phyloP scores from a whole-genome alignment of 1,140 invertebrate genomes.

The Dreissena rostriformis region DNA sequence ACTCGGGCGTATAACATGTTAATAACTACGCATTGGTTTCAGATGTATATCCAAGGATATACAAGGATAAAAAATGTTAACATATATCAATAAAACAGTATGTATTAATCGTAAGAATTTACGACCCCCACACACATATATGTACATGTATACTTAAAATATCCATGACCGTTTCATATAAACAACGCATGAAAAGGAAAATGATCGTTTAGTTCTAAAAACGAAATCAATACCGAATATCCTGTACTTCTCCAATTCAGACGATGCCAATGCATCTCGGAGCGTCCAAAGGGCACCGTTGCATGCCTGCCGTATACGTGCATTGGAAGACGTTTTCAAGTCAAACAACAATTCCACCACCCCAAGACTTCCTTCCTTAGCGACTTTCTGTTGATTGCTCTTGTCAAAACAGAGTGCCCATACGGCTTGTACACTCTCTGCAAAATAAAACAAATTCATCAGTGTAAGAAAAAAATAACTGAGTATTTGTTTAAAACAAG shows the following conservation, averaged over 20 bases:
- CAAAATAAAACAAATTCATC: background rate
- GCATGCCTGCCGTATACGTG: constrained; percentile 33
- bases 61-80: no score
- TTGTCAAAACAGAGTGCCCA: constrained; percentile 68
- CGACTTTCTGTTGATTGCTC: constrained; percentile 59
- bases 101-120: background rate
- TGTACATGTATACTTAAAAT: no score
- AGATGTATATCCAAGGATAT: no score
- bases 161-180: no score
- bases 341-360: constrained; percentile 37
- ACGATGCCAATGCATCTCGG: constrained; percentile 41
- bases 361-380: constrained; percentile 48
- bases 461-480: background rate
- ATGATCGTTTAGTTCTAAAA: no score
- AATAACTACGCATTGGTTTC: no score
- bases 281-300: constrained; percentile 66
- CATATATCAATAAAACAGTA: no score
- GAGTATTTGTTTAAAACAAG: background rate
- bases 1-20: no score
- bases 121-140: background rate
- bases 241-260: constrained; percentile 41
- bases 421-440: constrained; percentile 50
- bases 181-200: no score
- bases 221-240: constrained; percentile 51
- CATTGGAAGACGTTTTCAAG: constrained; percentile 10